These are phyloP conservation scores for Conus ventricosus DNA, from an alignment of 1,140 invertebrate genomes.

Conservation along the genomic window DNA sequence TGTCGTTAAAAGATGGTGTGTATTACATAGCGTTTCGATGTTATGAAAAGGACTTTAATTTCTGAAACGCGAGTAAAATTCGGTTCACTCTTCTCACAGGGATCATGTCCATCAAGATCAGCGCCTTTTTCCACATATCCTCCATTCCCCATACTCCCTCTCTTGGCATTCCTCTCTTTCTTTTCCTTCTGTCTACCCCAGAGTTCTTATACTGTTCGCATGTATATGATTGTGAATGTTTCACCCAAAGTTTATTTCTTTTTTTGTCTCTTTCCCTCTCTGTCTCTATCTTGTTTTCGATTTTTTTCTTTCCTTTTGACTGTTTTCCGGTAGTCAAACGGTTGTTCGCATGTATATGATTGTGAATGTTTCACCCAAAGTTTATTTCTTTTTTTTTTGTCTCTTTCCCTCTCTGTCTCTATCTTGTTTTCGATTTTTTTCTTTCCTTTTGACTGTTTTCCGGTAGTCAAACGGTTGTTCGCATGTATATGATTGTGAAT, in stretches of 20 bases:
- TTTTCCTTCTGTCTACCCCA: neutral
- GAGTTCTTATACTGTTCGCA: too few species aligned
- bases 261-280: neutral
- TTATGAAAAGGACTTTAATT: too few species aligned
- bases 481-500: neutral
- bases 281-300: neutral
- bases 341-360: too few species aligned
- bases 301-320: neutral
- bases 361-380: neutral
- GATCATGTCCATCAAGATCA: too few species aligned
- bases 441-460: neutral
- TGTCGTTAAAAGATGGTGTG: too few species aligned
- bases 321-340: too few species aligned
- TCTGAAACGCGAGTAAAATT: too few species aligned
- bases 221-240: neutral
- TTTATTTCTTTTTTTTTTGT: neutral
- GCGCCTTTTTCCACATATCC: too few species aligned
- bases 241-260: neutral
- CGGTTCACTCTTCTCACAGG: too few species aligned
- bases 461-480: too few species aligned
- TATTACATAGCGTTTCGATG: too few species aligned
- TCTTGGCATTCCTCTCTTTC: constrained; percentile 16
- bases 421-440: neutral
- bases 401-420: neutral
- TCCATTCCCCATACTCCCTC: neutral